phyloP scores from a whole-genome alignment of 1,140 invertebrate genomes.

The Lepidurus apus region DNA sequence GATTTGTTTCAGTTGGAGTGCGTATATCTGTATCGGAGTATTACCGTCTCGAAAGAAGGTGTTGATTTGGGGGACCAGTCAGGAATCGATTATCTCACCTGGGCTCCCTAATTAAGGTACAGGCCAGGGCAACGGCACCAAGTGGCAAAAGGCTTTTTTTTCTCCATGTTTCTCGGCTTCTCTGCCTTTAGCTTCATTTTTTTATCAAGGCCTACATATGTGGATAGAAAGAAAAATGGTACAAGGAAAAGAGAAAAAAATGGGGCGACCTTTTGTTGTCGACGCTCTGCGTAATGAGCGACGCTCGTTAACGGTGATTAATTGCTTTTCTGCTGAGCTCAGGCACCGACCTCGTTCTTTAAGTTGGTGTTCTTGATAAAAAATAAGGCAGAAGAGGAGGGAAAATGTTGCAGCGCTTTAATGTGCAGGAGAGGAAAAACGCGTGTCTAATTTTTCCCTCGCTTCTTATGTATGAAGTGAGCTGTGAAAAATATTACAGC shows the following conservation, averaged over 20 bases:
- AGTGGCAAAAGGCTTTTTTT: background rate
- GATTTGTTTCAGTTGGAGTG: no score
- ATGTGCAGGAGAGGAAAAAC: background rate
- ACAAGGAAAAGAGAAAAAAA: background rate
- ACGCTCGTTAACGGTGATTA: conserved; percentile 17
- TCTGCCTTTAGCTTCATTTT: background rate
- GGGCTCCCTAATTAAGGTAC: conserved; percentile 10
- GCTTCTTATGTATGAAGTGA: background rate
- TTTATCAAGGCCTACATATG: background rate
- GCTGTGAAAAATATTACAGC: background rate
- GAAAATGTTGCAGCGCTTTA: background rate
- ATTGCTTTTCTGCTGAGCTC: conserved; percentile 17
- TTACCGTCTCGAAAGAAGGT: background rate
- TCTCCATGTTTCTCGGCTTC: background rate
- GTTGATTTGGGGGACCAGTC: background rate
- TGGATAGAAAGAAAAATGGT: background rate
- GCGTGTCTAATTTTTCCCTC: background rate
- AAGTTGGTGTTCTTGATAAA: conserved; percentile 11
- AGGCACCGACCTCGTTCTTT: background rate
- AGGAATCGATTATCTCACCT: conserved; percentile 19
- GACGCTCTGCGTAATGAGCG: conserved; percentile 20
- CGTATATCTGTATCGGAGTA: no score
- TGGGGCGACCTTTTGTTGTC: conserved; percentile 12
- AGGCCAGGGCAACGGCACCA: conserved; percentile 12
- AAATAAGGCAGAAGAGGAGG: background rate